Evolutionary conservation across 2,113 vertebrate species (phyloP), one percentile per base, ranked within the genome.

Genomic region (Galeopterus variegatus): DNA sequence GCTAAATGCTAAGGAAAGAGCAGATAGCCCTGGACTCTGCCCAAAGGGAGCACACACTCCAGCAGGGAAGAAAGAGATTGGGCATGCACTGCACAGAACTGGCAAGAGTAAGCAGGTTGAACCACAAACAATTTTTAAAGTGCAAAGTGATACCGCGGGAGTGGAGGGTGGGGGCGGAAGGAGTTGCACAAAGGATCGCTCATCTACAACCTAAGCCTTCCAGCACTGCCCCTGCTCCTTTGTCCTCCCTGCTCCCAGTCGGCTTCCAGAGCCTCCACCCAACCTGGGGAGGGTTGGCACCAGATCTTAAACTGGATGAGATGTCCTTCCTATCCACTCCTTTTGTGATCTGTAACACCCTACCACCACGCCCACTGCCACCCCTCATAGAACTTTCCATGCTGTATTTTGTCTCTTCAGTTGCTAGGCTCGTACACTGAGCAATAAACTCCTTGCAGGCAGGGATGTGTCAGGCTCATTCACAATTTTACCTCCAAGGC

Each of bases 111-210:
- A 76, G 41, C 45, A 75, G 36, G 12, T 52, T 72, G 41, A 77
- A 67, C 56, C 54, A 82, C 8, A 90, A 8, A 18, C 23, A 56
- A 13, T 52, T 72, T 93, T 80, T 73, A 73, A 96, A 79, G 26
- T 26, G 23, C 33, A 48, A n/a, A 79, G 50, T 36, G 33, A 54
- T 24, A 70, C 3, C 28, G 8, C 14, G 18, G 24, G 4, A 64
- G 8, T 8, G 2, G 15, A 45, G 60, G 33, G n/a, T n/a, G 2
- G 45, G 10, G 2, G 36, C 8, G 5, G 6, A 8, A 33, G 1
- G 33, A 33, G 50, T 3, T 48, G 70, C 88, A 62, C 1, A 5
- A 52, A 76, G 21, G 60, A 17, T 13, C 13, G 1, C 5, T 76
- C 5, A 4, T 52, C 52, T 81, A 33, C 18, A 80, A 79, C 9